Percentiles rank a stretch among this genome's conserved stretches.
Conservation (phyloP, 2,888 invertebrate genomes). For the Xestia rhomboidea region DNA sequence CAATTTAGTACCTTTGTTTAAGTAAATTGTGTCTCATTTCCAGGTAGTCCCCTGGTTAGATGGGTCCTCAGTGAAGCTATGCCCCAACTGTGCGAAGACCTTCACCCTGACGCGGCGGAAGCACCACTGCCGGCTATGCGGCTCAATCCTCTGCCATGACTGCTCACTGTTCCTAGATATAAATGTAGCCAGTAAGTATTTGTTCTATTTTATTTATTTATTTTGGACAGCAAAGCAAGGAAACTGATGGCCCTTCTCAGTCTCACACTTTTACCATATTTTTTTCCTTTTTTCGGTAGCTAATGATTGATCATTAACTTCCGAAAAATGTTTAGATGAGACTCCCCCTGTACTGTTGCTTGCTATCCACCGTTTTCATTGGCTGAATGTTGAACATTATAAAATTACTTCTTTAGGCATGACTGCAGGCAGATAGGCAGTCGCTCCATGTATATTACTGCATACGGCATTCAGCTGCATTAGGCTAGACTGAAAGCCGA, state of each 20-base stretch:
- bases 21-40: slow-evolving; percentile 69
- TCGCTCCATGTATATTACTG: neutral
- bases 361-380: neutral
- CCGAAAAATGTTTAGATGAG: neutral
- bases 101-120: slow-evolving; percentile 97
- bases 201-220: neutral
- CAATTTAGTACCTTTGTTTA: neutral
- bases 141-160: slow-evolving; percentile 97
- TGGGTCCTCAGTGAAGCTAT: slow-evolving; percentile 96
- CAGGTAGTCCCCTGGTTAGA: slow-evolving; percentile 97
- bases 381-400: neutral
- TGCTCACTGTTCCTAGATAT: slow-evolving; percentile 96
- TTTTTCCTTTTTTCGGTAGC: no score
- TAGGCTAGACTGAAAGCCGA: neutral
- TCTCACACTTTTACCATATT: neutral
- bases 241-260: neutral
- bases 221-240: neutral
- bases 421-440: neutral
- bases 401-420: neutral
- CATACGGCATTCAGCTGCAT: neutral
- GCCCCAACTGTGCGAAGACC: slow-evolving; percentile 96
- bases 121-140: slow-evolving; percentile 99
- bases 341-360: neutral
- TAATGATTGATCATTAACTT: neutral
- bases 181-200: slow-evolving; percentile 93